Evolutionary conservation across 1,140 invertebrate genomes (phyloP).

Genomic region (Oncopodura yosiiana): DNA sequence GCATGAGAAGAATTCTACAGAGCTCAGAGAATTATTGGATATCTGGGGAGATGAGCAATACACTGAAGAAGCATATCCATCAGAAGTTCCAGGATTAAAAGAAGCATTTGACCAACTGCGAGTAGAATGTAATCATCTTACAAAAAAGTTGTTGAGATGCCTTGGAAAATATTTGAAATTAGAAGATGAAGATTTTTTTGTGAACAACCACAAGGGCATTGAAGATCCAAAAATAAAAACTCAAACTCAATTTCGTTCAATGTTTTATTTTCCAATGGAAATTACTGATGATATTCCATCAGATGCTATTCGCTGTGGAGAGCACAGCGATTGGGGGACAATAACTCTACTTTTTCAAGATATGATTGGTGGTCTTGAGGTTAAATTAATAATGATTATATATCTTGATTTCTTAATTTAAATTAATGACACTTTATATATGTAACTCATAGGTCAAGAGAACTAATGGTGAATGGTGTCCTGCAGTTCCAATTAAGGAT

Average conservation of each 20-base stretch:
- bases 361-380: constrained; percentile 17
- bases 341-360: constrained; percentile 23
- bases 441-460: constrained; percentile 4
- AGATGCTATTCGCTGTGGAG: constrained; percentile 9
- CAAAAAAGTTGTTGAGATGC: constrained; percentile 1
- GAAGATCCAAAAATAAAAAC: background rate
- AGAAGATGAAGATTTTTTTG: constrained; percentile 17
- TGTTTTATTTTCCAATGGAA: constrained; percentile 7
- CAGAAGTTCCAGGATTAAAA: constrained; percentile 10
- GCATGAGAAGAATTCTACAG: constrained; percentile 8
- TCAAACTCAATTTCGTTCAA: constrained; percentile 9
- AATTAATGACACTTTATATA: background rate
- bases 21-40: constrained; percentile 12
- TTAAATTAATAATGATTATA: too few relatives aligned
- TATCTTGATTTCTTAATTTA: too few relatives aligned
- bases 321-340: constrained; percentile 25
- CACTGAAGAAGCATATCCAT: background rate
- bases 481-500: constrained; percentile 13
- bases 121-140: background rate
- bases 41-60: background rate
- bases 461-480: constrained; percentile 15
- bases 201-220: constrained; percentile 10
- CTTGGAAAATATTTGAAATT: constrained; percentile 5
- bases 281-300: background rate
- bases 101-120: background rate